phyloP scores from a whole-genome alignment of 2,113 vertebrate genomes.

The Dinomys branickii region DNA sequence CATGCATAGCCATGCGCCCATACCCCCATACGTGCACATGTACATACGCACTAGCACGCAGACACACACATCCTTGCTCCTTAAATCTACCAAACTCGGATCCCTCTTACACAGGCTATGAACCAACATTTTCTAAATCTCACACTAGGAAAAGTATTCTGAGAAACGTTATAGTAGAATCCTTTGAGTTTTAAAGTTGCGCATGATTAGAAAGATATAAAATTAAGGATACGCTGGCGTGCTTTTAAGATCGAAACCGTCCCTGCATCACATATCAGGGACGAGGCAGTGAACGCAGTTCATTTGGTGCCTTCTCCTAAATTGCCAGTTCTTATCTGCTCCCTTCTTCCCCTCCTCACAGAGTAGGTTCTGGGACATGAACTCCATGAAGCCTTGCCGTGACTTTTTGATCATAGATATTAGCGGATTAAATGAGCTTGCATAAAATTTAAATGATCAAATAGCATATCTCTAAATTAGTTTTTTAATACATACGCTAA shows the following conservation, averaged over 20 bases:
- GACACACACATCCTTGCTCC: neutral
- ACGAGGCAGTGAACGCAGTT: neutral
- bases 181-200: neutral
- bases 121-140: neutral
- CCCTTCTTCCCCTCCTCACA: neutral
- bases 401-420: neutral
- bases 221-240: neutral
- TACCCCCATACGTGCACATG: neutral
- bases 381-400: neutral
- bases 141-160: neutral
- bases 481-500: neutral
- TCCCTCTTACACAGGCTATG: neutral
- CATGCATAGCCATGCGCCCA: too few relatives aligned
- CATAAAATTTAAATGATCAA: conserved; percentile 6
- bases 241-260: neutral
- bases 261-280: neutral
- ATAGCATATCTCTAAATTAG: neutral
- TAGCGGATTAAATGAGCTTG: conserved; percentile 1
- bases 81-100: neutral
- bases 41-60: neutral
- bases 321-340: neutral
- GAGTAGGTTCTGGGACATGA: neutral
- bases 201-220: neutral
- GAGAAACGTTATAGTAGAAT: neutral
- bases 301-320: neutral